Base-by-base conservation (phyloP, 2,113 vertebrate genomes). In the Tor tambroides region DNA sequence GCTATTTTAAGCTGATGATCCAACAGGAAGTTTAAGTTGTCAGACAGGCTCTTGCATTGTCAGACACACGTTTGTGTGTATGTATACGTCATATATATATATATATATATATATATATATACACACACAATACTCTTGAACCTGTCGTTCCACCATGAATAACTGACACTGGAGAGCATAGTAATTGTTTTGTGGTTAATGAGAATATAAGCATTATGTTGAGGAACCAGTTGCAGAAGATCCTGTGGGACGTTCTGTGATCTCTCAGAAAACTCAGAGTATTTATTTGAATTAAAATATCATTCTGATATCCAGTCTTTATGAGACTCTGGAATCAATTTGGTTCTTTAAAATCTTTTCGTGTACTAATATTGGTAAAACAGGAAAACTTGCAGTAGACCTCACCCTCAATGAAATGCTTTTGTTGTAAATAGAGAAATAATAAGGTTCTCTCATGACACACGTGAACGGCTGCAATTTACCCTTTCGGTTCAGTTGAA, bases 201-300 rank as follows among this genome's bases (percentile, higher is more conserved):
- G 56, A 59, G 56, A 59, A 59, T 65, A 28, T 2, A 28, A 65
- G 63, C 63, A 65, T 65, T 65, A 28, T 6, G 63, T 65, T 65
- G n/a, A 65, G 11, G 26, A 65, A 65, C 26, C 0, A 28, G 11
- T 11, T 65, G 11, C 63, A 65, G n/a, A 63, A 41, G n/a, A 35
- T 7, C 4, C 1, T 72, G 7, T 71, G 30, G 17, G 19, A 38
- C 21, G 11, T 43, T 46, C 12, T 41, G 23, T 46, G 41, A 67
- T 46, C 38, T 43, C 43, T 77, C 41, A 3, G 41, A 75, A 75
- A 43, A 23, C 63, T 65, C 23, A 43, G 26, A 56, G 14, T 41
- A 81, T 81, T 65, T 81, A 81, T 80, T 80, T 63, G 30, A 41
- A 17, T 49, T 67, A 49, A 46, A 65, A 82, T 30, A n/a, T 28